Evolutionary conservation across 1,140 invertebrate species (phyloP).

Genomic region (Drosophila pachea): DNA sequence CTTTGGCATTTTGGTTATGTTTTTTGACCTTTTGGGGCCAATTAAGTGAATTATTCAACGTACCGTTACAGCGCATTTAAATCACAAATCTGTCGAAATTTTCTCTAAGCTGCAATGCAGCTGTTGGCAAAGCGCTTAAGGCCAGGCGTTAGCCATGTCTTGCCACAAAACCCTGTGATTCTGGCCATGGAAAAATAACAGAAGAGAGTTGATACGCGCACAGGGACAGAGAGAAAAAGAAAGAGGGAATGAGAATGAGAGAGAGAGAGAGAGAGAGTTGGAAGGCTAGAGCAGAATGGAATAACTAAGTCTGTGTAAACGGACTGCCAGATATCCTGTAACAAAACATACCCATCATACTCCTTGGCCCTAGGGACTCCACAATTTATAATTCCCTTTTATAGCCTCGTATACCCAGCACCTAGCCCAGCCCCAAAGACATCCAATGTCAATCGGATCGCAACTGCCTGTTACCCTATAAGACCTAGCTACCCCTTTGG

Average conservation of each 20-base stretch:
- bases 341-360: too few relatives aligned
- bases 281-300: too few relatives aligned
- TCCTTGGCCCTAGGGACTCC: too few relatives aligned
- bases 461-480: neutral
- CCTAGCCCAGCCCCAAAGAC: too few relatives aligned
- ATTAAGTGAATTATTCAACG: conserved; percentile 72
- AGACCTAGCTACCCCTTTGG: conserved; percentile 8
- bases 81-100: conserved; percentile 52
- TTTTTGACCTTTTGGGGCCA: conserved; percentile 43
- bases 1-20: conserved; percentile 51
- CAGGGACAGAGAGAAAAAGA: too few relatives aligned
- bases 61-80: conserved; percentile 40
- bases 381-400: neutral
- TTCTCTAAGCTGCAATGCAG: conserved; percentile 55
- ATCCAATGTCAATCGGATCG: too few relatives aligned
- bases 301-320: too few relatives aligned
- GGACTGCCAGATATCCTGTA: too few relatives aligned
- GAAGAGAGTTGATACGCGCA: neutral
- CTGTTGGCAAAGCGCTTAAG: conserved; percentile 28
- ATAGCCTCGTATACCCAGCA: too few relatives aligned
- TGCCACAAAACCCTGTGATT: conserved; percentile 7
- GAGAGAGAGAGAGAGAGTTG: too few relatives aligned
- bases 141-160: neutral
- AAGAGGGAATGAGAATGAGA: too few relatives aligned
- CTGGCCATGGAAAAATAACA: conserved; percentile 5